phyloP scores from a whole-genome alignment of 2,797 vertebrate genomes.

The Acanthiza pusilla region DNA sequence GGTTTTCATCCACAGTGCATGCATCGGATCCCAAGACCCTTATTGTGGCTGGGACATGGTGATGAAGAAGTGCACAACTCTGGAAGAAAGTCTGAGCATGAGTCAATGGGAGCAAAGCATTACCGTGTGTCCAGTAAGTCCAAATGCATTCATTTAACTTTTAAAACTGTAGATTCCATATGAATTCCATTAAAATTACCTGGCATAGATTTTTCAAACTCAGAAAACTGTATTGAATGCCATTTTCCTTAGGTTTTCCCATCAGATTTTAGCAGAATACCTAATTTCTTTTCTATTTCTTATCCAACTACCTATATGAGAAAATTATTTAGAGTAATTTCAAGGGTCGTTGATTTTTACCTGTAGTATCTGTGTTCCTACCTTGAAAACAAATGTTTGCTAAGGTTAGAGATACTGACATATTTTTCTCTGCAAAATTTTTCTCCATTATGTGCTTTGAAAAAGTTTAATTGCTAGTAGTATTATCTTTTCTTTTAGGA shows the following conservation, averaged over 20 bases:
- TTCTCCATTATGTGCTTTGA: neutral
- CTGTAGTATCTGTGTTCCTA: neutral
- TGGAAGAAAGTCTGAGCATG: constrained; percentile 95
- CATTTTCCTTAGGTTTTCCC: neutral
- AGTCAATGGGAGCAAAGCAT: constrained; percentile 96
- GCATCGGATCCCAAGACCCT: constrained; percentile 91
- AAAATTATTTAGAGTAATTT: neutral
- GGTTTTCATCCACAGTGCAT: constrained; percentile 78
- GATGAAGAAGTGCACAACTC: constrained; percentile 90
- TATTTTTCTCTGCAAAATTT: neutral
- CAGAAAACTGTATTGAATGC: neutral
- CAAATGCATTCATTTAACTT: neutral
- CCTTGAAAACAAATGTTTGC: neutral
- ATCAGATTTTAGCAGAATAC: neutral
- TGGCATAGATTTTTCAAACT: neutral
- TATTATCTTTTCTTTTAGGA: neutral
- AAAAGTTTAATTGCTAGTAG: neutral
- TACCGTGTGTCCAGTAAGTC: constrained; percentile 89
- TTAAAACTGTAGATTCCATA: neutral
- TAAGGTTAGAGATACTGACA: neutral
- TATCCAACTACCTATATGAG: neutral
- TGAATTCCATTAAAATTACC: neutral
- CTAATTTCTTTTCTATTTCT: neutral
- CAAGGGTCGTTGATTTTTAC: neutral
- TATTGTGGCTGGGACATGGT: constrained; percentile 95